Conservation (phyloP, 2,797 vertebrate genomes). For the Morus bassanus region DNA sequence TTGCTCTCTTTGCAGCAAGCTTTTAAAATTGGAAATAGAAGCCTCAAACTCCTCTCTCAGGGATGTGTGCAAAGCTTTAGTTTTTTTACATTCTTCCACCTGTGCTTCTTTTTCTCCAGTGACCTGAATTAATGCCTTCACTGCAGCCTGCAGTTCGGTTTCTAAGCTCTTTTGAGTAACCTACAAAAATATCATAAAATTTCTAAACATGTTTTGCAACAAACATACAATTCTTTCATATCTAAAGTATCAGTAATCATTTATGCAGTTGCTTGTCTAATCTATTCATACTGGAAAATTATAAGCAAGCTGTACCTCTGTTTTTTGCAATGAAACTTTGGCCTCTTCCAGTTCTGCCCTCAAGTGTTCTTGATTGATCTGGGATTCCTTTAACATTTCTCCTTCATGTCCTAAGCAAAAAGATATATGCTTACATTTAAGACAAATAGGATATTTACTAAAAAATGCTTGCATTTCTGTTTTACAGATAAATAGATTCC, state of each 20-base stretch:
- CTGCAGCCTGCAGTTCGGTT: slow-evolving; percentile 73
- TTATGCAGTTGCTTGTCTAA: not conserved
- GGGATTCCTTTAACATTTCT: slow-evolving; percentile 78
- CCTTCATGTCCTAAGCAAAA: slow-evolving; percentile 75
- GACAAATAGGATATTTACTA: not conserved
- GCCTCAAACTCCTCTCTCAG: slow-evolving; percentile 74
- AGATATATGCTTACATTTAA: not conserved
- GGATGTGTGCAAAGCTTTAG: slow-evolving; percentile 73
- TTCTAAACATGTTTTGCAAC: not conserved
- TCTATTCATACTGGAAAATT: not conserved
- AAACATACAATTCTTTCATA: not conserved
- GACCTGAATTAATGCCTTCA: slow-evolving; percentile 74
- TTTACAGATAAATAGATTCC: not conserved
- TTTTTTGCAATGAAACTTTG: slow-evolving; percentile 76
- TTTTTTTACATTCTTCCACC: slow-evolving; percentile 78
- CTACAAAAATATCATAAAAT: slow-evolving; percentile 59
- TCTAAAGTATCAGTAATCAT: not conserved
- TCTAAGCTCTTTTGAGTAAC: slow-evolving; percentile 69
- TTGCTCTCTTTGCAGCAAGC: slow-evolving; percentile 76
- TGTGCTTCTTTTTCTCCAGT: slow-evolving; percentile 79
- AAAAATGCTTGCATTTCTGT: not conserved
- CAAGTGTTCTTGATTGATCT: slow-evolving; percentile 75
- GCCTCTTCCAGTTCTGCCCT: slow-evolving; percentile 77
- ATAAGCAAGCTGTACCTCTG: slow-evolving; percentile 74
- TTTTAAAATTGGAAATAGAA: slow-evolving; percentile 73